These are phyloP conservation scores for Calliopum simillimum DNA, from an alignment of 2,888 invertebrate species.

Conservation along the genomic window DNA sequence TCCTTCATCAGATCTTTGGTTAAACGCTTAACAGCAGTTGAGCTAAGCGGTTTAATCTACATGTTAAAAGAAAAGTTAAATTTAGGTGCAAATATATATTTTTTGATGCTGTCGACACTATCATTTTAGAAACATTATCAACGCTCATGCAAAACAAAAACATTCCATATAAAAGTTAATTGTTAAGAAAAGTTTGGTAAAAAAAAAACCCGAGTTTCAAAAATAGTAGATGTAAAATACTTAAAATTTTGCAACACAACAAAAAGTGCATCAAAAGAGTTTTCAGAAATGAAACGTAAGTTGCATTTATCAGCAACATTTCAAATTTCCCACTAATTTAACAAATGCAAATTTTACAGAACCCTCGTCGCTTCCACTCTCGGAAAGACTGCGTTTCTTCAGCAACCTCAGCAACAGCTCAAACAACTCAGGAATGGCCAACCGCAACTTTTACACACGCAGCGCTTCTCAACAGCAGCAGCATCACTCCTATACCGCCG, in stretches of 20 bases:
- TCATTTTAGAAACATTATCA: no score
- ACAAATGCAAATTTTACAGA: constrained; percentile 50
- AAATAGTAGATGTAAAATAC: constrained; percentile 37
- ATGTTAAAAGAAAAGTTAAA: no score
- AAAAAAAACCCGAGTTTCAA: constrained; percentile 18
- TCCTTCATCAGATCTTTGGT: no score
- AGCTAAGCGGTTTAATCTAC: no score
- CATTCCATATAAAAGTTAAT: no score
- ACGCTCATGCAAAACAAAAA: no score
- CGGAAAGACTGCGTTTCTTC: constrained; percentile 65
- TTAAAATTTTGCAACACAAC: constrained; percentile 35
- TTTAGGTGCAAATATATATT: no score
- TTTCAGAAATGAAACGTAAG: not conserved
- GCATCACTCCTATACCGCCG: constrained; percentile 20
- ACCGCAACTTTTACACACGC: constrained; percentile 2
- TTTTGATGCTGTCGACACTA: no score
- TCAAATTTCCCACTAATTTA: not conserved
- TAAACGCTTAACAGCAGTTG: no score
- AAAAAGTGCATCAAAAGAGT: constrained; percentile 32
- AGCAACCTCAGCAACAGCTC: constrained; percentile 57
- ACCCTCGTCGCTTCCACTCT: constrained; percentile 64
- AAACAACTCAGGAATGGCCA: constrained; percentile 47
- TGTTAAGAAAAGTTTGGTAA: not conserved
- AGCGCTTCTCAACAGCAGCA: constrained; percentile 47
- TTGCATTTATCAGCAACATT: constrained; percentile 22